phyloP scores from a whole-genome alignment of 2,113 vertebrate species.

The Prochilodus magdalenae region DNA sequence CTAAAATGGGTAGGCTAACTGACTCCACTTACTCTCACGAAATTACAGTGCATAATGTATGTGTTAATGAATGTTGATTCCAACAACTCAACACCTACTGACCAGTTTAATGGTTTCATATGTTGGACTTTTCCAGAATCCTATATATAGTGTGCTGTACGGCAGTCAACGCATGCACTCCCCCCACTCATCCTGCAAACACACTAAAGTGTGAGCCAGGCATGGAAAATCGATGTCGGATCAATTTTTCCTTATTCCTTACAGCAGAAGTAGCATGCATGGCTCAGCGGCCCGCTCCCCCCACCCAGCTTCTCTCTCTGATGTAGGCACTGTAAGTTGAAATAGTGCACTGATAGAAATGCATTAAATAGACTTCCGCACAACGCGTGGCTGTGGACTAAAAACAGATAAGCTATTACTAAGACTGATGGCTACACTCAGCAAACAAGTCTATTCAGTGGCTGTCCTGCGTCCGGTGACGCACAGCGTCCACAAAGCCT shows the following conservation, averaged over 20 bases:
- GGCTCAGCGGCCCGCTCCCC: not conserved
- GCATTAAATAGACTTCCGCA: slow-evolving; percentile 61
- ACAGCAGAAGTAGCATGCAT: slow-evolving; percentile 44
- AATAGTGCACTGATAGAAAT: slow-evolving; percentile 63
- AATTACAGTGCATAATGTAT: too few relatives aligned
- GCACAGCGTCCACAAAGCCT: slow-evolving; percentile 29
- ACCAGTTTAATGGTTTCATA: not conserved
- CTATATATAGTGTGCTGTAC: not conserved
- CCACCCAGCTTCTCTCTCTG: slow-evolving; percentile 28
- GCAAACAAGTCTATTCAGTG: slow-evolving; percentile 56
- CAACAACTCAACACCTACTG: too few relatives aligned
- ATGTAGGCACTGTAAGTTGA: slow-evolving; percentile 56
- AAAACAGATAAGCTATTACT: slow-evolving; percentile 63
- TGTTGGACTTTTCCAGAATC: not conserved
- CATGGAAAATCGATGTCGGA: slow-evolving; percentile 62
- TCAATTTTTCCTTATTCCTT: slow-evolving; percentile 59
- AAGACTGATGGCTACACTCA: slow-evolving; percentile 57
- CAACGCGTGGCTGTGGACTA: slow-evolving; percentile 40
- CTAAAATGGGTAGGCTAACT: too few relatives aligned
- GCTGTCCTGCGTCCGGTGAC: slow-evolving; percentile 42
- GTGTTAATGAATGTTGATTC: too few relatives aligned
- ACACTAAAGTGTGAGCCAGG: slow-evolving; percentile 55
- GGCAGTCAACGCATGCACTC: slow-evolving; percentile 10
- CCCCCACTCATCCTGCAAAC: slow-evolving; percentile 22
- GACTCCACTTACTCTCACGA: too few relatives aligned